Percentiles rank a stretch among this genome's conserved stretches.
phyloP scores from a whole-genome alignment of 2,113 vertebrate species.

The Daubentonia madagascariensis region DNA sequence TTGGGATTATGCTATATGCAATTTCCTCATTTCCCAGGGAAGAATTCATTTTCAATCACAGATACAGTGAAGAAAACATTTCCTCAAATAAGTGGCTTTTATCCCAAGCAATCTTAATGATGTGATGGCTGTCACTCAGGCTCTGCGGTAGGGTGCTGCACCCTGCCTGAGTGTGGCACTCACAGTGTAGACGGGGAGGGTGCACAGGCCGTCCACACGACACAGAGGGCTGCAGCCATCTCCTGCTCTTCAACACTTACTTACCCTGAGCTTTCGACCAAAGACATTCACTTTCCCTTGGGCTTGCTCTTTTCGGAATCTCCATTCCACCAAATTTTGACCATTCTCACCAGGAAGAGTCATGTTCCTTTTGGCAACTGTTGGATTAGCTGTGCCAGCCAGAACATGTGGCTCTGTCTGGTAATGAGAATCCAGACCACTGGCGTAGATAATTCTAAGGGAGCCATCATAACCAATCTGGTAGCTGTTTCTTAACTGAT shows the following conservation, averaged over 20 bases:
- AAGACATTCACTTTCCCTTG: slow-evolving; percentile 97
- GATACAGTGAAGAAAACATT: not conserved
- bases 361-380: slow-evolving; percentile 96
- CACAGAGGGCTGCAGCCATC: rapidly evolving
- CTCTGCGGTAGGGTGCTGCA: not conserved
- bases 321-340: slow-evolving; percentile 97
- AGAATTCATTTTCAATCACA: not conserved
- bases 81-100: not conserved
- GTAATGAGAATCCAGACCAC: slow-evolving; percentile 96
- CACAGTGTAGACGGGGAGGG: not conserved
- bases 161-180: rapidly evolving
- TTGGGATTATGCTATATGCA: not conserved
- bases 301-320: slow-evolving; percentile 96
- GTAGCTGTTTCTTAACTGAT: slow-evolving; percentile 95
- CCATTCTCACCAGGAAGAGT: slow-evolving; percentile 95
- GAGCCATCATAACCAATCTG: slow-evolving; percentile 96
- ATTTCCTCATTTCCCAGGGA: not conserved
- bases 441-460: slow-evolving; percentile 94
- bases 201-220: rapidly evolving
- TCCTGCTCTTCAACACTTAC: not conserved
- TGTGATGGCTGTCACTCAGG: rapidly evolving
- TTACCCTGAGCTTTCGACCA: slow-evolving; percentile 96
- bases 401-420: slow-evolving; percentile 97
- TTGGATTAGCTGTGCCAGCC: slow-evolving; percentile 95
- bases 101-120: not conserved